Conservation (phyloP, 2,113 vertebrate genomes). For the Lycocorax pyrrhopterus region DNA sequence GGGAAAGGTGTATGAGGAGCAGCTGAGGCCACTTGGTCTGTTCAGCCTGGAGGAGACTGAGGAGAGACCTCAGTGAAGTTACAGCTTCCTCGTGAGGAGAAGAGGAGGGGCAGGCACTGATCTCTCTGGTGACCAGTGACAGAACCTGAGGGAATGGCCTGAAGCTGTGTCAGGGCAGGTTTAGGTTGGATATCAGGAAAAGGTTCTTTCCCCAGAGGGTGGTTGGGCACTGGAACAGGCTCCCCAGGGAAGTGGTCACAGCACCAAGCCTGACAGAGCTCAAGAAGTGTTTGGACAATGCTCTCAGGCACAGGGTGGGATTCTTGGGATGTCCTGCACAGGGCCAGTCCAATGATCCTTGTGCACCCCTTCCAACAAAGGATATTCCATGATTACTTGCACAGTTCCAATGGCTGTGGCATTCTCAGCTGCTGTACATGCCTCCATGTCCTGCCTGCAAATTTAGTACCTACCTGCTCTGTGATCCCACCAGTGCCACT, state of each 20-base stretch:
- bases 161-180: accelerated
- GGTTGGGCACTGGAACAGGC: neutral
- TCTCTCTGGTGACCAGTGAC: neutral
- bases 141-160: accelerated
- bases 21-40: neutral
- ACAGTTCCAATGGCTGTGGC: neutral
- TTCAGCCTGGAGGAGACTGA: neutral
- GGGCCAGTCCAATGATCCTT: neutral
- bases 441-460: neutral
- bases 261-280: neutral
- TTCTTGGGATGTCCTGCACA: neutral
- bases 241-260: neutral
- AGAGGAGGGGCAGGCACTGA: neutral
- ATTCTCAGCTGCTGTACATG: neutral
- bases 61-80: neutral
- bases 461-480: neutral
- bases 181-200: neutral
- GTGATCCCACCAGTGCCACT: neutral
- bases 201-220: neutral
- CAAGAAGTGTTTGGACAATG: neutral
- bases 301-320: neutral
- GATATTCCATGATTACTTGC: neutral
- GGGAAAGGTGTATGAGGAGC: neutral
- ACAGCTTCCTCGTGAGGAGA: neutral
- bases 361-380: neutral